Conservation (phyloP, 1,140 invertebrate genomes). For the Carposina sasakii region DNA sequence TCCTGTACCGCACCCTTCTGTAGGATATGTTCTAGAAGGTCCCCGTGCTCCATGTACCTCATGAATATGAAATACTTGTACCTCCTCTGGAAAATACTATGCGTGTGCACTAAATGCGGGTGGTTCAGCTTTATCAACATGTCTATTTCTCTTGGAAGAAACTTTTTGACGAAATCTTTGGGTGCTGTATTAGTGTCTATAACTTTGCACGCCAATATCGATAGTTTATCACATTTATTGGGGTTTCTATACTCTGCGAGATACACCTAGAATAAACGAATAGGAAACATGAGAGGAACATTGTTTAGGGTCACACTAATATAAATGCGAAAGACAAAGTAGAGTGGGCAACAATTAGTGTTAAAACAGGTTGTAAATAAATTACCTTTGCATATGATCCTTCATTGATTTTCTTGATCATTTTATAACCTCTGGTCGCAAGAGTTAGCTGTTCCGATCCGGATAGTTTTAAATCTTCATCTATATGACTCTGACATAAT, state of each 20-base stretch:
- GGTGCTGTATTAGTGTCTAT: slow-evolving; percentile 80
- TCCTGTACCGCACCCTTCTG: slow-evolving; percentile 77
- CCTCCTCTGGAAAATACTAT: slow-evolving; percentile 78
- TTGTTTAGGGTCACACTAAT: too few relatives aligned
- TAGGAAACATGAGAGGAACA: too few relatives aligned
- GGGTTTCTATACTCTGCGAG: slow-evolving; percentile 59
- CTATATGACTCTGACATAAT: slow-evolving; percentile 26
- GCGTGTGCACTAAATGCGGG: slow-evolving; percentile 81
- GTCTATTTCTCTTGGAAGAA: slow-evolving; percentile 83
- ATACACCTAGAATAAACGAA: slow-evolving; percentile 41
- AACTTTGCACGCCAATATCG: slow-evolving; percentile 78
- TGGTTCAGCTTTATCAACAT: slow-evolving; percentile 81
- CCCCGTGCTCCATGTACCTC: slow-evolving; percentile 78
- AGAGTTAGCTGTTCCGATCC: slow-evolving; percentile 75
- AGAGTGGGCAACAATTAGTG: background rate
- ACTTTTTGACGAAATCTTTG: slow-evolving; percentile 82
- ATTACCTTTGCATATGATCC: slow-evolving; percentile 78
- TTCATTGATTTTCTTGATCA: slow-evolving; percentile 77
- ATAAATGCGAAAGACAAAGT: too few relatives aligned
- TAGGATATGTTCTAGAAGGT: slow-evolving; percentile 77
- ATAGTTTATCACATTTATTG: slow-evolving; percentile 50
- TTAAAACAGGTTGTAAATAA: background rate
- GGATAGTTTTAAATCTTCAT: slow-evolving; percentile 56
- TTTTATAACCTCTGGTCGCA: slow-evolving; percentile 72
- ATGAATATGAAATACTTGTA: slow-evolving; percentile 82